Conservation (phyloP, 2,888 invertebrate genomes). For the Esperia sulphurella region DNA sequence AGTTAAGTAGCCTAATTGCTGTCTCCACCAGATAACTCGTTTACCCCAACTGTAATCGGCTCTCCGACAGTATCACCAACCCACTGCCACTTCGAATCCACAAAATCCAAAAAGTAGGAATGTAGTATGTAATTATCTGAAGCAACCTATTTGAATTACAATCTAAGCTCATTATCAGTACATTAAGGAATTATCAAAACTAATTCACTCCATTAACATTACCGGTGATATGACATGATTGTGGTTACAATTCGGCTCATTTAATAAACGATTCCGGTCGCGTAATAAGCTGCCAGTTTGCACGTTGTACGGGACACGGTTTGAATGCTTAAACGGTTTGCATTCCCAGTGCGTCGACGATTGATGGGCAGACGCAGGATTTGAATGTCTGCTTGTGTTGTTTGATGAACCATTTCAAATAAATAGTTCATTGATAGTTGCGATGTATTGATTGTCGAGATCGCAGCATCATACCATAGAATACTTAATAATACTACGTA, state of each 20-base stretch:
- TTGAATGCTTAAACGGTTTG: constrained; percentile 5
- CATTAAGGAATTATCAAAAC: background rate
- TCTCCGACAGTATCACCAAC: too few relatives aligned
- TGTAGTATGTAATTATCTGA: too few relatives aligned
- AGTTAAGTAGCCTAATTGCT: too few relatives aligned
- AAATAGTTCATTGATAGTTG: background rate
- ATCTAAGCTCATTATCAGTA: background rate
- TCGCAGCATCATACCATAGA: too few relatives aligned
- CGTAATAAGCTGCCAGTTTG: constrained; percentile 10
- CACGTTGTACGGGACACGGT: constrained; percentile 1
- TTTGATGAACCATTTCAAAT: background rate
- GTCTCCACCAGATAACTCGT: too few relatives aligned
- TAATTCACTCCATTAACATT: background rate
- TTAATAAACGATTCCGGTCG: constrained; percentile 5
- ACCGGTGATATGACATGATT: background rate
- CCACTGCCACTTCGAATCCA: too few relatives aligned
- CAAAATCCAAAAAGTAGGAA: too few relatives aligned
- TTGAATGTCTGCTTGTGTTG: background rate
- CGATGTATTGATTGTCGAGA: too few relatives aligned
- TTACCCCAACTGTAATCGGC: too few relatives aligned
- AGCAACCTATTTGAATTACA: too few relatives aligned
- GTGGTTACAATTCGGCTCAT: background rate
- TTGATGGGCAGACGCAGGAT: background rate
- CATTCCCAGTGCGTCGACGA: constrained; percentile 3
- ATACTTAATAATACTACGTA: too few relatives aligned